phyloP scores from a whole-genome alignment of 2,888 invertebrate species.

The Patella depressa region DNA sequence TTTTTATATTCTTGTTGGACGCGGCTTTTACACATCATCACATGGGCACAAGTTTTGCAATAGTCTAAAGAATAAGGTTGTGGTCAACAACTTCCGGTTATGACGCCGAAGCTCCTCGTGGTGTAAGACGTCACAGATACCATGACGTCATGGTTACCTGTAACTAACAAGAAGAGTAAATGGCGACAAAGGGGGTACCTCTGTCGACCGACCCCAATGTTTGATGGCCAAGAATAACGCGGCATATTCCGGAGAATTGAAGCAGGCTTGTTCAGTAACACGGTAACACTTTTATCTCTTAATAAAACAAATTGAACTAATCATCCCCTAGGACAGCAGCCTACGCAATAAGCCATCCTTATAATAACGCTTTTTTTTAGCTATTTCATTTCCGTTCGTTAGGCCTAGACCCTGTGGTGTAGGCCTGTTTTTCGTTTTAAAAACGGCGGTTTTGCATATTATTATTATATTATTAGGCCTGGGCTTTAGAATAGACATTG shows the following conservation, averaged over 20 bases:
- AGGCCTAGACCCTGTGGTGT: too few relatives aligned
- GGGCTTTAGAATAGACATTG: neutral
- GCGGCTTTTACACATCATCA: too few relatives aligned
- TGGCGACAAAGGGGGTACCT: slow-evolving; percentile 1
- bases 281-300: neutral
- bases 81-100: too few relatives aligned
- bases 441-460: too few relatives aligned
- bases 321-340: neutral
- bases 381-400: too few relatives aligned
- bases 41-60: too few relatives aligned
- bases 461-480: neutral
- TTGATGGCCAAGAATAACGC: slow-evolving; percentile 1
- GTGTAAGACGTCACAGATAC: too few relatives aligned
- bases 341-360: neutral
- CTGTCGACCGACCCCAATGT: neutral
- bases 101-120: too few relatives aligned
- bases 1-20: too few relatives aligned
- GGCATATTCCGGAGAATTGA: neutral
- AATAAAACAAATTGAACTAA: neutral
- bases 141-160: neutral
- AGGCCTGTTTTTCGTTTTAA: too few relatives aligned
- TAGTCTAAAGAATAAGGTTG: too few relatives aligned
- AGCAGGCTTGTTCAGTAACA: neutral
- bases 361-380: too few relatives aligned
- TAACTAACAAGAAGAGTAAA: neutral